Conservation (phyloP, 2,113 vertebrate genomes). For the Callospermophilus lateralis region DNA sequence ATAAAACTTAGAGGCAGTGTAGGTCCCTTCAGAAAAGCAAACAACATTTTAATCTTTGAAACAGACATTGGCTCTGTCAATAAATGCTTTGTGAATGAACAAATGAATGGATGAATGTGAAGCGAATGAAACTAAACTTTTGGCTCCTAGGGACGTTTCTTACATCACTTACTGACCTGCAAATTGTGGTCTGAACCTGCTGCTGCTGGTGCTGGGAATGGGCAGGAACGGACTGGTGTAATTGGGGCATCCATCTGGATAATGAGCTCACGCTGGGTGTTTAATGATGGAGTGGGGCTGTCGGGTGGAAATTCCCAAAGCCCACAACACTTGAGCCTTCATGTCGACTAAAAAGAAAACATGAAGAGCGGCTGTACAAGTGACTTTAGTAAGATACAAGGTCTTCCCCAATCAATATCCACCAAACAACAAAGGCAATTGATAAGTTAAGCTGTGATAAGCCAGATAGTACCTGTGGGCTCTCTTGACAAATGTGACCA, state of each 20-base stretch:
- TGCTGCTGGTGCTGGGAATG: neutral
- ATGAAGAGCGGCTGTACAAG: neutral
- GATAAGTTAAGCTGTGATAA: constrained; percentile 59
- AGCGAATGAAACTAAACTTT: constrained; percentile 5
- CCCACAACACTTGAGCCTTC: neutral
- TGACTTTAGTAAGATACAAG: constrained; percentile 66
- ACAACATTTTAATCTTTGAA: neutral
- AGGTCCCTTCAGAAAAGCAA: constrained; percentile 8
- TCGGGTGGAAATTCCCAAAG: constrained; percentile 44
- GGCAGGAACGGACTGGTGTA: neutral
- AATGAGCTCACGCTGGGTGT: constrained; percentile 18
- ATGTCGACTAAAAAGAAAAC: constrained; percentile 33
- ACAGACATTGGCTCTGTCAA: neutral
- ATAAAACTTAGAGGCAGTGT: neutral
- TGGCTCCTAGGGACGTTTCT: neutral
- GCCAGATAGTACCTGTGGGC: neutral
- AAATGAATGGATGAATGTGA: neutral
- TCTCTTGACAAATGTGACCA: constrained; percentile 59
- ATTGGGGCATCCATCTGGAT: constrained; percentile 56
- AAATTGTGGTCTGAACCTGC: neutral
- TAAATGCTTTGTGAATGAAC: constrained; percentile 5
- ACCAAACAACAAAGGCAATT: constrained; percentile 56
- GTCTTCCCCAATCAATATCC: constrained; percentile 65
- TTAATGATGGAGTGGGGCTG: constrained; percentile 48
- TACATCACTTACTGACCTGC: neutral